These are phyloP conservation scores for Carcina quercana DNA, from an alignment of 2,888 invertebrate genomes.

Conservation along the genomic window DNA sequence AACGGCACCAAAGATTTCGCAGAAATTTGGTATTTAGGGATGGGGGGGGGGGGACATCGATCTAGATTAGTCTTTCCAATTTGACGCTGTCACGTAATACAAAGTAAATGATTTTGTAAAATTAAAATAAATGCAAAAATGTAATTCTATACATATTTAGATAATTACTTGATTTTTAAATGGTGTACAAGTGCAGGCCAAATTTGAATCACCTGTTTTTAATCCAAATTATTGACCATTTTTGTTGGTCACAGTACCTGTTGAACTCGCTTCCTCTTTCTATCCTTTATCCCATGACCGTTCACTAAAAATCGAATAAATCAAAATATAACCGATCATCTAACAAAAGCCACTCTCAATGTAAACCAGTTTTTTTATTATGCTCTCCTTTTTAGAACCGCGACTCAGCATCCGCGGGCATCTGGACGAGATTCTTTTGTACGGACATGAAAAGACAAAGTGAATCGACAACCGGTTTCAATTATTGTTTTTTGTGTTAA, in stretches of 20 bases:
- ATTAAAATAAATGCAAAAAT: no score
- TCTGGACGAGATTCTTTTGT: constrained; percentile 61
- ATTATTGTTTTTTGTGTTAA: constrained; percentile 32
- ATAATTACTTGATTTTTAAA: no score
- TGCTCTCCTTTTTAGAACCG: constrained; percentile 34
- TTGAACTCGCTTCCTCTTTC: constrained; percentile 66
- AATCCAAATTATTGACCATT: constrained; percentile 19
- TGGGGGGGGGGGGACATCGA: no score
- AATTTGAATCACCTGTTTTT: neutral
- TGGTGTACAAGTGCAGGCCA: no score
- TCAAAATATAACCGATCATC: constrained; percentile 68
- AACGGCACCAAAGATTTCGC: no score
- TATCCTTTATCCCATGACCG: constrained; percentile 48
- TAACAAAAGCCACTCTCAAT: constrained; percentile 62
- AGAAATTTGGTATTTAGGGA: no score
- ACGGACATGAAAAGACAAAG: constrained; percentile 53
- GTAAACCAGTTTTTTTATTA: constrained; percentile 56
- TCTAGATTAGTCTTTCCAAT: no score
- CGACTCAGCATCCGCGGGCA: constrained; percentile 64
- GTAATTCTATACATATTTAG: no score
- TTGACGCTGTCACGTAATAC: no score
- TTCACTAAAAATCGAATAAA: constrained; percentile 70
- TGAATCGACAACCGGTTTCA: constrained; percentile 54
- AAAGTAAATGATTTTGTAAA: no score
- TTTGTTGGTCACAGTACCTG: constrained; percentile 51